These are phyloP conservation scores for Cryptomyrus ogoouensis DNA, from an alignment of 2,113 vertebrate species.

Conservation along the genomic window DNA sequence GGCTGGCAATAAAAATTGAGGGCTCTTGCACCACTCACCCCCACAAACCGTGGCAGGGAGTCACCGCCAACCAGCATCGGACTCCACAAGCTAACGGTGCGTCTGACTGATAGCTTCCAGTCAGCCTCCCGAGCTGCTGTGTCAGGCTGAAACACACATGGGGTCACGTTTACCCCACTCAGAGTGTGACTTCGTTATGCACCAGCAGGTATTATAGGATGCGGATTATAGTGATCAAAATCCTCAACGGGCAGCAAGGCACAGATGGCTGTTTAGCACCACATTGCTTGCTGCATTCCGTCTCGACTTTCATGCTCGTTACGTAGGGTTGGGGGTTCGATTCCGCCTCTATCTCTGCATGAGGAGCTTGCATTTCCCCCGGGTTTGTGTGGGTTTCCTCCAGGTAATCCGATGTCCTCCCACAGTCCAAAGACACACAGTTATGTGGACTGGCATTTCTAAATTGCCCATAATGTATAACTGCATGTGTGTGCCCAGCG, in stretches of 20 bases:
- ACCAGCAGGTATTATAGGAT: neutral
- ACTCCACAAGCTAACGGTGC: neutral
- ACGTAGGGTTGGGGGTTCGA: neutral
- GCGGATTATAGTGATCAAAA: neutral
- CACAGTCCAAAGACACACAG: neutral
- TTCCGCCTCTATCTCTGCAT: neutral
- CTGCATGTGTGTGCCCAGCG: neutral
- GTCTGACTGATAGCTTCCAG: slow-evolving; percentile 1
- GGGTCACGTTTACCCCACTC: neutral
- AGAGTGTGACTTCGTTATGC: neutral
- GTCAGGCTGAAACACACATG: neutral
- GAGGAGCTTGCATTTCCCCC: neutral
- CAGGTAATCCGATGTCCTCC: neutral
- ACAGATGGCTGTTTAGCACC: neutral
- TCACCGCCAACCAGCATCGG: neutral
- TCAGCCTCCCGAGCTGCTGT: neutral
- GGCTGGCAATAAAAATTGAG: neutral
- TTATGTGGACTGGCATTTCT: neutral
- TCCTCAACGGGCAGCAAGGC: neutral
- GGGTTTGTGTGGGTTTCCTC: neutral
- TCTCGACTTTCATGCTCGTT: neutral
- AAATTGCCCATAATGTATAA: neutral
- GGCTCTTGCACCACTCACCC: neutral
- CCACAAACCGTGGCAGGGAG: neutral
- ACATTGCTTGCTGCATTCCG: neutral